Base-by-base conservation (phyloP, 2,888 invertebrate genomes). In the Euzetes globulus region DNA sequence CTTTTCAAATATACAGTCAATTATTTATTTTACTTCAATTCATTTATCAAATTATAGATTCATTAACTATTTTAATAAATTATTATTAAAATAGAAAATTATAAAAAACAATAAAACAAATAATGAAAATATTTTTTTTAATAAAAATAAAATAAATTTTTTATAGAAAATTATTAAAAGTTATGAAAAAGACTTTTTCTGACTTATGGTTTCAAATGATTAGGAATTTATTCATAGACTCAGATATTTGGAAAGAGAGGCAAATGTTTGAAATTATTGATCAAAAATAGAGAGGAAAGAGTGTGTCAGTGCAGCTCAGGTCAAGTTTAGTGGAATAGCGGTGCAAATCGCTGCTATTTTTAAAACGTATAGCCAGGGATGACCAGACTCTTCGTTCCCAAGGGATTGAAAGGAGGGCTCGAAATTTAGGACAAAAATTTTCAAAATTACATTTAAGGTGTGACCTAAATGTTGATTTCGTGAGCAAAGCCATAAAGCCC, bases 211-310 rank as follows among this genome's bases (percentile, higher is more conserved):
- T 41, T 41, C 41, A 13, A 41, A 13, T 41, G 13, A 41, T 41
- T 41, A 41, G 41, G 41, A 41, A 41, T 41, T 41, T 41, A 41
- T 41, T 41, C 41, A 41, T 41, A 41, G 41, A 41, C 41, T 41
- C 41, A 41, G 41, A 11, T 33, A 7, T 33, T 33, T 33, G 7
- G 7, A 11, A 41, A 13, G 41, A 41, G 41, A 41, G 41, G 41
- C 11, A 41, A 41, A 50, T 50, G 50, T 55, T 22, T 5, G 2
- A 19, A 22, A 55, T 22, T 22, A 55, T 22, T 5, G 25, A 19
- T 55, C 22, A 55, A 22, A 55, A 55, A 55, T 55, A 55, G 55
- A 58, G 55, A 55, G 58, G 15, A 27, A 58, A 58, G 58, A 58
- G 58, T 58, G 58, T 58, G 58, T 58, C 58, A 58, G 47, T 47